Conservation (phyloP, 1,140 invertebrate genomes). For the Kradibia gibbosae region DNA sequence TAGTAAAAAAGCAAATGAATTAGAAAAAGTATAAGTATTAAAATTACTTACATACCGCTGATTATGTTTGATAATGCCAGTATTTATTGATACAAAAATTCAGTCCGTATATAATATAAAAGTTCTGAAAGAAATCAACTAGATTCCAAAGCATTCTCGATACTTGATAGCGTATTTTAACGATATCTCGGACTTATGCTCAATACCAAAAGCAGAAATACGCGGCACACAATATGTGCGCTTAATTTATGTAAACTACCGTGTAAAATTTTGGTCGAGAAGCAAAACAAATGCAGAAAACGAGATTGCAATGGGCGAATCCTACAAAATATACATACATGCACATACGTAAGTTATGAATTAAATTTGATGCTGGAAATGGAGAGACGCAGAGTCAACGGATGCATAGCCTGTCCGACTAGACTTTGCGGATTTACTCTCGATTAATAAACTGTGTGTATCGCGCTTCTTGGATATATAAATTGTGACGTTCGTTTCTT, state of each 20-base stretch:
- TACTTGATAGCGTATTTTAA: slow-evolving; percentile 1
- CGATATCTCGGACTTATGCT: not conserved
- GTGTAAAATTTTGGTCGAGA: slow-evolving; percentile 8
- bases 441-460: slow-evolving; percentile 35
- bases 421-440: slow-evolving; percentile 26
- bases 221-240: not conserved
- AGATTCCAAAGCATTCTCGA: not conserved
- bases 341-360: slow-evolving; percentile 10
- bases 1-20: not conserved
- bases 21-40: not conserved
- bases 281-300: not conserved
- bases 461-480: not conserved
- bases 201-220: not conserved
- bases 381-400: not conserved
- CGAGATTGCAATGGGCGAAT: not conserved
- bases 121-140: not conserved
- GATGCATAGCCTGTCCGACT: not conserved
- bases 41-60: not conserved
- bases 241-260: slow-evolving; percentile 19
- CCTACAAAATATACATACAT: not conserved
- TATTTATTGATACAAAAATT: not conserved
- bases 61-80: not conserved
- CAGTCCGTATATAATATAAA: not conserved
- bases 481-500: slow-evolving; percentile 17
- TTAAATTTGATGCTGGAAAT: slow-evolving; percentile 4